Conservation (phyloP, 2,113 vertebrate species). For the Sphyrna mokarran region DNA sequence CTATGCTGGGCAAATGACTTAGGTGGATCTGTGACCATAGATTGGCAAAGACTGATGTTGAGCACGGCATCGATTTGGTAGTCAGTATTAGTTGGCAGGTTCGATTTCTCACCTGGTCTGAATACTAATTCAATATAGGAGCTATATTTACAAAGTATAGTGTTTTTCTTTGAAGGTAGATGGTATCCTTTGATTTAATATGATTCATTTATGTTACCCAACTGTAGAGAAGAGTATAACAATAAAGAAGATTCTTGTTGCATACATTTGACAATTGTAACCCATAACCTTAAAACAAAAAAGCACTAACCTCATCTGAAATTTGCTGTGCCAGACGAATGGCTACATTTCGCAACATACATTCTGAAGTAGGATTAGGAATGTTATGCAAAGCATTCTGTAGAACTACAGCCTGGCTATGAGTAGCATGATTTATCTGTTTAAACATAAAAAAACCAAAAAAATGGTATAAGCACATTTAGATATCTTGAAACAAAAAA, state of each 20-base stretch:
- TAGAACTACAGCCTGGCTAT: constrained; percentile 95
- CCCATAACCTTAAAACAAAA: neutral
- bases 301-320: constrained; percentile 84
- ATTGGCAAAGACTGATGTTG: neutral
- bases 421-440: constrained; percentile 90
- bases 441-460: constrained; percentile 41
- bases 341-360: constrained; percentile 96
- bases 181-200: neutral
- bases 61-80: neutral
- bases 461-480: neutral
- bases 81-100: too few relatives aligned
- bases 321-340: constrained; percentile 97
- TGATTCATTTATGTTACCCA: neutral
- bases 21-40: neutral
- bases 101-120: neutral
- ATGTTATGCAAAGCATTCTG: constrained; percentile 97
- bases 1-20: neutral
- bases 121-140: neutral
- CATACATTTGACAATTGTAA: neutral
- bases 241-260: neutral
- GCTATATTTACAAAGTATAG: neutral
- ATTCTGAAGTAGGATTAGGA: constrained; percentile 95
- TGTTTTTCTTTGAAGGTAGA: neutral
- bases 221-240: neutral
- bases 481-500: neutral